Evolutionary conservation across 2,888 invertebrate genomes (phyloP), one percentile per base, ranked within the genome.

Genomic region (Incurvaria masculella): DNA sequence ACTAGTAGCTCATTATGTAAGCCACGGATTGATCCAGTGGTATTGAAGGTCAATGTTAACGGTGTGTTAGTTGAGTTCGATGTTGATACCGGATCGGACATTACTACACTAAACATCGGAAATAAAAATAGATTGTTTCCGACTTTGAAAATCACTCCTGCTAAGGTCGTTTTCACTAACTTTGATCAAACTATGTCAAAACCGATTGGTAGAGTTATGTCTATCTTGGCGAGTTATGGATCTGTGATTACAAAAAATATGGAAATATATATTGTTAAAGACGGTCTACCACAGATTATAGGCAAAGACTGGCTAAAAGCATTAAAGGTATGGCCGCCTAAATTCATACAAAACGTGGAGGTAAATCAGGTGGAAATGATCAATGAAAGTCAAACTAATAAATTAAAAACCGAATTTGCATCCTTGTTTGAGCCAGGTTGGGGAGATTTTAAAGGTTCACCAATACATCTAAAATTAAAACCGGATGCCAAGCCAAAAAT

Each of bases 351-450:
- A n/a, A n/a, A n/a, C n/a, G n/a, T n/a, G 18, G 41, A 33, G 33
- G 33, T 33, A 33, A 33, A 33, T n/a, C 33, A 33, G 8, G 14
- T 33, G 11, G 14, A 33, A 33, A 33, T 8, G 14, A 33, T 33
- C 33, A 4, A 14, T 33, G 33, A 33, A 33, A 33, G 14, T 14
- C 14, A n/a, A 14, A 11, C 14, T 33, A n/a, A 33, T 33, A 33
- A 11, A 3, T n/a, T 33, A 33, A 33, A 33, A 11, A 23, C 44
- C 33, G 23, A 45, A 26, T 52, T 47, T 27, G 19, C 49, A 46
- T 48, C 48, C 38, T 49, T 52, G 19, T 51, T 52, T 33, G 46
- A 43, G 10, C 45, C 51, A 27, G 54, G 51, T 20, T 52, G 52
- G 52, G 46, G 46, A n/a, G 17, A 46, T 23, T 49, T 42, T 23